Evolutionary conservation across 1,140 invertebrate genomes (phyloP), one percentile per base, ranked within the genome.

Genomic region (Zaprionus tsacasi): DNA sequence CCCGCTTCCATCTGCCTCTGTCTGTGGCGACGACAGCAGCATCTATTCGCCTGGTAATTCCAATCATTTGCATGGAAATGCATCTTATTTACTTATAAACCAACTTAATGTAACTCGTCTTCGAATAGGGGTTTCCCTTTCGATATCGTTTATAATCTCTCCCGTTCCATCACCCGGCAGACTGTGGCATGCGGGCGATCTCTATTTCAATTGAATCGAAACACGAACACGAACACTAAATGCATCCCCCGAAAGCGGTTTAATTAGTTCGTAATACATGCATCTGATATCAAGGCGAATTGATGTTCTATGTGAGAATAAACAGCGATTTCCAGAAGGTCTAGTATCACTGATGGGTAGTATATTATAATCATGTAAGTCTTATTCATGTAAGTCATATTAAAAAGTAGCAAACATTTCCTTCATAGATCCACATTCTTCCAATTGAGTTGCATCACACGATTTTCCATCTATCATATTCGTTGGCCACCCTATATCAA

Each of bases 171-270:
- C 38, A 17, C 55, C 6, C 63, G 38, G 35, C 8, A 55, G n/a
- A 12, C 13, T 13, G 27, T 10, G 11, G 30, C 30, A 63, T 70
- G 69, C 69, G 69, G 69, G 69, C 52, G 12, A 13, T 10, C 60
- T 70, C 60, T 17, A 21, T 55, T 59, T 57, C 45, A 59, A 59
- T 59, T 68, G 6, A 68, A 35, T 33, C 36, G 36, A n/a, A n/a
- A n/a, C n/a, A n/a, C n/a, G n/a, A n/a, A n/a, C n/a, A n/a, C n/a
- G n/a, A 63, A 63, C 27, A 48, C 13, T 11, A 55, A 55, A 55
- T 55, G 52, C 27, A 55, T 45, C n/a, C 52, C 52, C 27, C 27
- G 6, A 25, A 55, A 33, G 27, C 27, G 25, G 11, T 15, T 55
- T 55, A 55, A 55, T 55, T 30, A 33, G 27, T 55, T 50, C 17